Evolutionary conservation across 2,888 invertebrate species (phyloP), one percentile per base, ranked within the genome.

Genomic region (Cantharis rustica): DNA sequence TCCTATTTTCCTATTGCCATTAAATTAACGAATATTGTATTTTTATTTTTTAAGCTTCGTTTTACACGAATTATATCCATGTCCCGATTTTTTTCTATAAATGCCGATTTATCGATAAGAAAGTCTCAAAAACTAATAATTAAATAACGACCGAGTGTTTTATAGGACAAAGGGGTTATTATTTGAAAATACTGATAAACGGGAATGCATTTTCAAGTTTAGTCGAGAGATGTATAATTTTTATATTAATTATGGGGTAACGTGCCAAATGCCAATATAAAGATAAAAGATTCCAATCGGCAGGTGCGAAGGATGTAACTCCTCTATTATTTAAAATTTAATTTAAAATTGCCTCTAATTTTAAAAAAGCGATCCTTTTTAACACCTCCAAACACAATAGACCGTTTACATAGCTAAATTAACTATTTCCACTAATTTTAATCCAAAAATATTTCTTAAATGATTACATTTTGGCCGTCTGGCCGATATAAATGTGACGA

Each of bases 201-300:
- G 23, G 69, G 75, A 68, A 75, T 76, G 74, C 76, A 80, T 79
- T 73, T 71, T 74, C 31, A 77, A 71, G 73, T 76, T 77, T 73
- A 72, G 69, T 72, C 62, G 61, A 16, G 63, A 68, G 79, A 78
- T 81, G 80, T 81, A 81, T 82, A 82, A 82, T 82, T 81, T 81
- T 80, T 80, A 80, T 80, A 81, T 82, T 82, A 82, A 82, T 82
- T 81, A 82, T 80, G 81, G 82, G 77, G 79, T 71, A 82, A 81
- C 78, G 80, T 80, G 81, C 81, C 80, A 82, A 81, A 80, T 80
- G 80, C 79, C 80, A 78, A 73, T 74, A 80, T 79, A 77, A 80
- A 78, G 79, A 81, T 80, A 78, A 78, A 78, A 79, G 79, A 80
- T 78, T 78, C 78, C 77, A 71, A 80, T 81, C 77, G 80, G 78